Conservation (phyloP, 2,888 invertebrate species). For the Timema cristinae region DNA sequence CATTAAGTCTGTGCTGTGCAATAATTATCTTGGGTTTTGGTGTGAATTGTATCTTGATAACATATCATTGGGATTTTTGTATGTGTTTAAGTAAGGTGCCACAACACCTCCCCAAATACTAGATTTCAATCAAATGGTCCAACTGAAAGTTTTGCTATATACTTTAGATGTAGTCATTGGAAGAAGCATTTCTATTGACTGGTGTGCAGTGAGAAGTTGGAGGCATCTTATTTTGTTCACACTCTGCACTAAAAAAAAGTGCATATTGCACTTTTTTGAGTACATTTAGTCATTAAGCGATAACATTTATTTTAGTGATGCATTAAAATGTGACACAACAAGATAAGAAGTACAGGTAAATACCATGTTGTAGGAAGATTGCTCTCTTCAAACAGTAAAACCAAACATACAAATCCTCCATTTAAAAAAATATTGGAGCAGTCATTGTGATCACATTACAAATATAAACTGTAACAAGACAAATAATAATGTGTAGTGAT, state of each 20-base stretch:
- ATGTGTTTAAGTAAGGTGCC: constrained; percentile 32
- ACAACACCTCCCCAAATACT: constrained; percentile 27
- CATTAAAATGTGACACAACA: constrained; percentile 16
- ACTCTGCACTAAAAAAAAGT: constrained; percentile 30
- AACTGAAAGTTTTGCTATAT: neutral
- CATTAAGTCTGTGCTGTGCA: constrained; percentile 34
- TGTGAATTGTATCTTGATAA: constrained; percentile 34
- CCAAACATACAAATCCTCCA: neutral
- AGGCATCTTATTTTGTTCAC: constrained; percentile 29
- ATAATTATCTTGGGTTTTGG: constrained; percentile 33
- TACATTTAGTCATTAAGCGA: constrained; percentile 30
- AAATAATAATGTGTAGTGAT: too few species aligned
- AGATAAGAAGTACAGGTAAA: constrained; percentile 25
- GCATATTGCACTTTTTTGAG: constrained; percentile 32
- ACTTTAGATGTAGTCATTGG: constrained; percentile 7
- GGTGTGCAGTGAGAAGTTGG: constrained; percentile 24
- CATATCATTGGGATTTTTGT: constrained; percentile 35
- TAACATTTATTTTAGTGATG: constrained; percentile 29
- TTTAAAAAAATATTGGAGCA: too few species aligned
- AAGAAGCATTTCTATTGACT: constrained; percentile 7
- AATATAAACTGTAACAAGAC: too few species aligned
- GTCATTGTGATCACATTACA: too few species aligned
- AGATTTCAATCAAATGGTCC: constrained; percentile 3
- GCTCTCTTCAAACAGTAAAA: constrained; percentile 22
- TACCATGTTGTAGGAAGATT: constrained; percentile 28